A percentile compares a stretch with the other conserved stretches of the same genome.
Conservation (phyloP, 2,113 vertebrate genomes). For the Abramis brama region DNA sequence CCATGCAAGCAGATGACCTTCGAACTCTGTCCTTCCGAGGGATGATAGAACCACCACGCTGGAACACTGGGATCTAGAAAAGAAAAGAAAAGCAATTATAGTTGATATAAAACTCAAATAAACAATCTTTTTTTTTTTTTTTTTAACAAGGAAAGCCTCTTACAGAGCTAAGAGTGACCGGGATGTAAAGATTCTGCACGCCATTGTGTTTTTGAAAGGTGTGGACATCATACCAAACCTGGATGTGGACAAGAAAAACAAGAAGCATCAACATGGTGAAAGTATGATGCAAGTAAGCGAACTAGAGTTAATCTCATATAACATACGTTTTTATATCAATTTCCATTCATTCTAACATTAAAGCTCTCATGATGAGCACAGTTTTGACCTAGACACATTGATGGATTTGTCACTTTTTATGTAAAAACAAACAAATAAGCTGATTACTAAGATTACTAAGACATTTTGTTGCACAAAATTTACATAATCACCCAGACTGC, state of each 20-base stretch:
- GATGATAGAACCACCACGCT: slow-evolving; percentile 87
- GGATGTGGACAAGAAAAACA: background rate
- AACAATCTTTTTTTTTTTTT: too few relatives aligned
- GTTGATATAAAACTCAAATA: background rate
- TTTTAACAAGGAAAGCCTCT: background rate
- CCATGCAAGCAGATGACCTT: slow-evolving; percentile 86
- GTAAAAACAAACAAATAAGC: background rate
- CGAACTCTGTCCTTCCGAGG: slow-evolving; percentile 84
- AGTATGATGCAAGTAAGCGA: too few relatives aligned
- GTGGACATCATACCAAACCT: slow-evolving; percentile 89
- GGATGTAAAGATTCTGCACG: slow-evolving; percentile 85
- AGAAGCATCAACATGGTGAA: background rate
- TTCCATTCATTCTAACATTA: background rate
- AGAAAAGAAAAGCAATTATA: background rate
- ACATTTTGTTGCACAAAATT: too few relatives aligned
- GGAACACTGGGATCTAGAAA: slow-evolving; percentile 87
- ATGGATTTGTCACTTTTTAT: background rate
- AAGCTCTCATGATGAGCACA: background rate
- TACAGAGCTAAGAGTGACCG: slow-evolving; percentile 80
- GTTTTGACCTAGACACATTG: background rate
- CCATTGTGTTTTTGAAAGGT: slow-evolving; percentile 86
- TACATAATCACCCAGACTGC: too few relatives aligned
- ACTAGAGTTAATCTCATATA: background rate
- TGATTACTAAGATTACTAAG: background rate
- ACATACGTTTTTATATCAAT: background rate